These are phyloP conservation scores for Lomographa bimaculata DNA, from an alignment of 2,888 invertebrate species.

Conservation along the genomic window DNA sequence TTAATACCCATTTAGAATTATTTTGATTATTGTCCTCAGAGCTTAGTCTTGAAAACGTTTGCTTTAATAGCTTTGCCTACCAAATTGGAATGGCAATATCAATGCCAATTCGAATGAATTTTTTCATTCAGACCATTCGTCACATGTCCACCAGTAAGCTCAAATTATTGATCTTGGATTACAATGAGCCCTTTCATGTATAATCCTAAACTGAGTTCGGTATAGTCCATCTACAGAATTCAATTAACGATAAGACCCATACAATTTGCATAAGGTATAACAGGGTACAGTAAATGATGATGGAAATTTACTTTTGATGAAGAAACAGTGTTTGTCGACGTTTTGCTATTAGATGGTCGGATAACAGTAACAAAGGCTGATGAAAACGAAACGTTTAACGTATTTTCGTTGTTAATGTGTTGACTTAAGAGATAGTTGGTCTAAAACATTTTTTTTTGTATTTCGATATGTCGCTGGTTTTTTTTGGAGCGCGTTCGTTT, in stretches of 20 bases:
- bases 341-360: constrained; percentile 11
- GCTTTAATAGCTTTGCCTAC: too few species aligned
- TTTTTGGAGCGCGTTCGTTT: too few species aligned
- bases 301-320: constrained; percentile 22
- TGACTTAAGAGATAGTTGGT: too few species aligned
- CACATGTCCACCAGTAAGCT: constrained; percentile 18
- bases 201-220: constrained; percentile 35
- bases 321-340: constrained; percentile 16
- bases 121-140: constrained; percentile 2
- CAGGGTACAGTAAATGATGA: constrained; percentile 11
- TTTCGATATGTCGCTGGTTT: too few species aligned
- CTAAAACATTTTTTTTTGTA: too few species aligned
- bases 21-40: too few species aligned
- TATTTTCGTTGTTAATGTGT: too few species aligned
- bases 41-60: too few species aligned
- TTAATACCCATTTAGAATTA: too few species aligned
- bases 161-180: constrained; percentile 24
- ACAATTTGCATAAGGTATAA: constrained; percentile 28
- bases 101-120: neutral
- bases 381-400: constrained; percentile 5
- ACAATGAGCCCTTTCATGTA: constrained; percentile 27
- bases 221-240: constrained; percentile 29
- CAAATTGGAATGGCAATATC: neutral
- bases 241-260: constrained; percentile 35
- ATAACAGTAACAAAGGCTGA: constrained; percentile 22